A percentile compares a stretch with the other conserved stretches of the same genome.
Evolutionary conservation across 1,140 invertebrate genomes (phyloP).

Genomic region (Heliconius nattereri): DNA sequence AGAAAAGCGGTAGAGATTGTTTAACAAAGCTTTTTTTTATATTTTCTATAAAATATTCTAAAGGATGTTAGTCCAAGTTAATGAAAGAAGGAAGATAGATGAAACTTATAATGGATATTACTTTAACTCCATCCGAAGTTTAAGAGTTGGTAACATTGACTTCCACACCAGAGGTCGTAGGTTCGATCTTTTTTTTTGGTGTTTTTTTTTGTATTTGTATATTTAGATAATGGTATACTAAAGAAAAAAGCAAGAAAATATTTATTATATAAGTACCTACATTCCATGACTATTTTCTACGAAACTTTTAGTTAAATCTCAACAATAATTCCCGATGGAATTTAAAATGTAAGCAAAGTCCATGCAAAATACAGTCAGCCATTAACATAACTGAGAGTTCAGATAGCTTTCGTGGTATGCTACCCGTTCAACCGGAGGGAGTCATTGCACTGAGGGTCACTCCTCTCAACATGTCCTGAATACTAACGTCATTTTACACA

Average conservation of each 20-base stretch:
- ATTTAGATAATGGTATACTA: no score
- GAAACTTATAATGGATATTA: no score
- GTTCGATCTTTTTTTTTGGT: no score
- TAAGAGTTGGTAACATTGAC: no score
- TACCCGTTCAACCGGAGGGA: conserved; percentile 35
- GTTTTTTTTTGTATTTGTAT: no score
- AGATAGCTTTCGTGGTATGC: conserved; percentile 20
- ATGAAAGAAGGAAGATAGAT: no score
- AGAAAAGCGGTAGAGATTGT: background rate
- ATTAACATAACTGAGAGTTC: conserved; percentile 14
- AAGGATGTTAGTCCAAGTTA: background rate
- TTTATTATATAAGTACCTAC: no score
- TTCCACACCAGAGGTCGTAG: no score
- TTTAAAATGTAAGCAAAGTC: conserved; percentile 11
- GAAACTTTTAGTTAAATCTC: background rate
- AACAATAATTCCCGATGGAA: background rate
- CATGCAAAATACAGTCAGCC: conserved; percentile 48
- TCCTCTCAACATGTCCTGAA: conserved; percentile 56
- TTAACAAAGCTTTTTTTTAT: background rate
- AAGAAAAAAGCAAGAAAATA: no score
- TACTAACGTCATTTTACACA: conserved; percentile 47
- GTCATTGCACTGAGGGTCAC: conserved; percentile 68
- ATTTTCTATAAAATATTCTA: background rate
- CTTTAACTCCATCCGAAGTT: no score
- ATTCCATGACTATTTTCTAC: no score